Percentiles rank a stretch among this genome's conserved stretches.
These are phyloP conservation scores for Hermetia illucens DNA, from an alignment of 1,140 invertebrate species.

Conservation along the genomic window DNA sequence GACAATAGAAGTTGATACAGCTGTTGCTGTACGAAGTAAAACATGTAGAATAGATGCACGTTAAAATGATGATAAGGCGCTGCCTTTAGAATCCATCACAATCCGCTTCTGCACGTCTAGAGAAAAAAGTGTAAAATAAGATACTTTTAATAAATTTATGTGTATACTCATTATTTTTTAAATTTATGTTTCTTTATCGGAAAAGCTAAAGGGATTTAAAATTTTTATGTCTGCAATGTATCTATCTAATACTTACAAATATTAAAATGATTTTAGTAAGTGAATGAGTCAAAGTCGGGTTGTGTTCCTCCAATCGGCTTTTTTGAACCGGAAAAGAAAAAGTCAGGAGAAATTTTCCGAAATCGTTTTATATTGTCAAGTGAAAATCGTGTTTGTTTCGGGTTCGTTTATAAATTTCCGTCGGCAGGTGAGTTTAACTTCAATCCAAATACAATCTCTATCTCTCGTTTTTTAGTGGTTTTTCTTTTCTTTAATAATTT, in stretches of 20 bases:
- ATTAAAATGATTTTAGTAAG: not conserved
- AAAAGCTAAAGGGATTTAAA: conserved; percentile 31
- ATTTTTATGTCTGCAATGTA: conserved; percentile 11
- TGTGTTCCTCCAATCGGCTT: not conserved
- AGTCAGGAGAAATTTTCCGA: too few relatives aligned
- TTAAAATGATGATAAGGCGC: too few relatives aligned
- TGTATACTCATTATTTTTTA: too few relatives aligned
- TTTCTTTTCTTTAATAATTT: not conserved
- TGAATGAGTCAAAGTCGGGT: not conserved
- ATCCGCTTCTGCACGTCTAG: too few relatives aligned
- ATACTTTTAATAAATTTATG: too few relatives aligned
- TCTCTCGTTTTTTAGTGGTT: not conserved
- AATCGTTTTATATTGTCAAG: too few relatives aligned
- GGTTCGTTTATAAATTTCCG: conserved; percentile 9
- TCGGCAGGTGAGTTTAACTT: conserved; percentile 27
- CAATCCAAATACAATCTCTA: conserved; percentile 1
- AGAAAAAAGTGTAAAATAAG: too few relatives aligned
- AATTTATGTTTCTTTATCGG: conserved; percentile 15
- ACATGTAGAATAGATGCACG: too few relatives aligned
- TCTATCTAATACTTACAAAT: not conserved
- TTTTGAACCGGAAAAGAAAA: not conserved
- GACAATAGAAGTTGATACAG: too few relatives aligned
- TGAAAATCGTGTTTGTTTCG: not conserved
- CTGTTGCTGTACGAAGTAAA: too few relatives aligned
- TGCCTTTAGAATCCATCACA: too few relatives aligned